Conservation (phyloP, 2,797 vertebrate species). For the Petrocephalus schoutedeni region DNA sequence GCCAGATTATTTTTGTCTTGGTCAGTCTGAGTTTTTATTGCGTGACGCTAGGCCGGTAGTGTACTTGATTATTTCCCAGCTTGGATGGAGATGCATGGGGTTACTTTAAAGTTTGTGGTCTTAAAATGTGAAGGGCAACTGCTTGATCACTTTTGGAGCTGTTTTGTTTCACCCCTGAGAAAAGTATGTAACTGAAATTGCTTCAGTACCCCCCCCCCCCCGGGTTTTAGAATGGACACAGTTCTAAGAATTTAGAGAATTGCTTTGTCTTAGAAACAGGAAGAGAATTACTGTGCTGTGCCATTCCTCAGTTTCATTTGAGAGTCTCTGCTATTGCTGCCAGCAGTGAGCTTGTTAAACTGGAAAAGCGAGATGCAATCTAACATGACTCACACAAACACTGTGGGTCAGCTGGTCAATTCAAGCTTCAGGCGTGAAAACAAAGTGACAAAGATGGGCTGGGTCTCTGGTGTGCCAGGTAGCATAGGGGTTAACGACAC, state of each 20-base stretch:
- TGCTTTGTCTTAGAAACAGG: not conserved
- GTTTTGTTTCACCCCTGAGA: not conserved
- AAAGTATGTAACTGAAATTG: not conserved
- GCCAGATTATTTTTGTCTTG: not conserved
- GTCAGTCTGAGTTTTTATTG: not conserved
- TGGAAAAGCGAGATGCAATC: not conserved
- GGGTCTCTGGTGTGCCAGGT: not conserved
- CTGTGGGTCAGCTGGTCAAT: not conserved
- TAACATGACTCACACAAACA: not conserved
- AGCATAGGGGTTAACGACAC: no score
- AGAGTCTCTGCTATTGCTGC: not conserved
- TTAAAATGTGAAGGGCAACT: not conserved
- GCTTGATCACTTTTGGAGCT: not conserved
- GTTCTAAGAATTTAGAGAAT: not conserved
- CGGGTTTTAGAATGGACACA: not conserved
- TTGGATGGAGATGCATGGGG: not conserved
- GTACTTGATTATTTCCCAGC: not conserved
- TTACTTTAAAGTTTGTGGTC: not conserved
- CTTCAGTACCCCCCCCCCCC: not conserved
- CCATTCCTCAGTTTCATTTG: not conserved
- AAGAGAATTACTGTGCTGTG: not conserved
- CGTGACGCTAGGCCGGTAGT: not conserved
- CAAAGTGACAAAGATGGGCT: not conserved
- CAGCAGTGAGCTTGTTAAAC: not conserved
- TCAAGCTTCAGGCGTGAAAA: not conserved